A percentile compares a stretch with the other conserved stretches of the same genome.
These are phyloP conservation scores for Drosophila trapezifrons DNA, from an alignment of 1,140 invertebrate genomes.

Conservation along the genomic window DNA sequence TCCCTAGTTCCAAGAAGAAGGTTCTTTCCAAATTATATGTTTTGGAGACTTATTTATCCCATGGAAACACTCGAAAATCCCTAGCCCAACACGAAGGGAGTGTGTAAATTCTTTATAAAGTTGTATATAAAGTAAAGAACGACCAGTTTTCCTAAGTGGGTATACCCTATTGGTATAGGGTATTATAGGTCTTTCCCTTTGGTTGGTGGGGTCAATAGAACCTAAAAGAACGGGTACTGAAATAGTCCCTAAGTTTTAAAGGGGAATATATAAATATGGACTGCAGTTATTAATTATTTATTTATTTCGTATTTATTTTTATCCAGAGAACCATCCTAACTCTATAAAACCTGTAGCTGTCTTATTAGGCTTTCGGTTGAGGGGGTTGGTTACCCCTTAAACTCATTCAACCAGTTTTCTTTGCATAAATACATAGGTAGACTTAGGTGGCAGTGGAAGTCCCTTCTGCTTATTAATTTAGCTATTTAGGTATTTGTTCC, in stretches of 20 bases:
- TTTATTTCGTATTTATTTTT: too few species aligned
- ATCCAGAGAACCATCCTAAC: too few species aligned
- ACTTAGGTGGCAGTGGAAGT: background rate
- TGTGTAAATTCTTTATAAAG: too few species aligned
- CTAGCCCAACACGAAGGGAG: too few species aligned
- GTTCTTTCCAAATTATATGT: background rate
- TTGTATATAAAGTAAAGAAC: too few species aligned
- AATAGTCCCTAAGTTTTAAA: too few species aligned
- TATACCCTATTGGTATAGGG: background rate
- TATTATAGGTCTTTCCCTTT: background rate
- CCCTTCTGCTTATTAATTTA: background rate
- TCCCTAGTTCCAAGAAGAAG: background rate
- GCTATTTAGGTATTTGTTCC: background rate
- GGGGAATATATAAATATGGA: too few species aligned
- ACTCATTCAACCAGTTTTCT: background rate
- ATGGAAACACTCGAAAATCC: too few species aligned
- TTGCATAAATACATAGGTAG: background rate
- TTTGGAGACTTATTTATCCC: too few species aligned
- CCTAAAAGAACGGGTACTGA: background rate
- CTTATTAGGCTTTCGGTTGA: background rate
- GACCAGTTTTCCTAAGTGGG: too few species aligned
- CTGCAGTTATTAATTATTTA: background rate
- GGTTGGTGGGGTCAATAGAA: background rate
- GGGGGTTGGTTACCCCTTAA: background rate
- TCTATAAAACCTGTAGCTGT: conserved; percentile 1